These are phyloP conservation scores for Lasiommata megera DNA, from an alignment of 2,888 invertebrate genomes.

Conservation along the genomic window DNA sequence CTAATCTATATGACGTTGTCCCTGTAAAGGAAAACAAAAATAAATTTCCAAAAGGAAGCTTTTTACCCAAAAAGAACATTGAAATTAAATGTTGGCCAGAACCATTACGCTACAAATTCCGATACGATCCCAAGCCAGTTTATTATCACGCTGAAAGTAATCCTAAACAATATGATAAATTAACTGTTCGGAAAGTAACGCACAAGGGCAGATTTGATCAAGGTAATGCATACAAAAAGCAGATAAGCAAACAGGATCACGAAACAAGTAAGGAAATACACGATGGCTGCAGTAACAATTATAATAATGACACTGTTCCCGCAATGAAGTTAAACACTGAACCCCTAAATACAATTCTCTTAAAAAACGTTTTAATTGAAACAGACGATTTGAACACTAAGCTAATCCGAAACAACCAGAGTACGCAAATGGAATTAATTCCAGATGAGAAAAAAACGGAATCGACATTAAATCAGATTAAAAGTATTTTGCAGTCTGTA, in stretches of 20 bases:
- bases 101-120: slow-evolving; percentile 38
- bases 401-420: slow-evolving; percentile 3
- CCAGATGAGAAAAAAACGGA: slow-evolving; percentile 50
- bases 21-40: slow-evolving; percentile 60
- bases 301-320: slow-evolving; percentile 35
- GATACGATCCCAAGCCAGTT: slow-evolving; percentile 31
- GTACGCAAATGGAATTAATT: slow-evolving; percentile 35
- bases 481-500: slow-evolving; percentile 62
- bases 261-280: slow-evolving; percentile 35
- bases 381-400: slow-evolving; percentile 13
- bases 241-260: slow-evolving; percentile 25
- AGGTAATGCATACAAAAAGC: background rate
- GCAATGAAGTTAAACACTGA: slow-evolving; percentile 27
- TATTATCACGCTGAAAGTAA: slow-evolving; percentile 35
- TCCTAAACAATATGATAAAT: slow-evolving; percentile 15
- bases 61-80: slow-evolving; percentile 38
- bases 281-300: slow-evolving; percentile 50
- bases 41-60: slow-evolving; percentile 39
- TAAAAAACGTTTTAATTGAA: slow-evolving; percentile 18
- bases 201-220: background rate
- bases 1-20: slow-evolving; percentile 59
- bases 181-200: slow-evolving; percentile 14
- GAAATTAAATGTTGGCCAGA: slow-evolving; percentile 41
- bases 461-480: slow-evolving; percentile 62
- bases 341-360: slow-evolving; percentile 17